Percentiles rank a stretch among this genome's conserved stretches.
These are phyloP conservation scores for Herpailurus yagouaroundi DNA, from an alignment of 2,113 vertebrate species.

Conservation along the genomic window DNA sequence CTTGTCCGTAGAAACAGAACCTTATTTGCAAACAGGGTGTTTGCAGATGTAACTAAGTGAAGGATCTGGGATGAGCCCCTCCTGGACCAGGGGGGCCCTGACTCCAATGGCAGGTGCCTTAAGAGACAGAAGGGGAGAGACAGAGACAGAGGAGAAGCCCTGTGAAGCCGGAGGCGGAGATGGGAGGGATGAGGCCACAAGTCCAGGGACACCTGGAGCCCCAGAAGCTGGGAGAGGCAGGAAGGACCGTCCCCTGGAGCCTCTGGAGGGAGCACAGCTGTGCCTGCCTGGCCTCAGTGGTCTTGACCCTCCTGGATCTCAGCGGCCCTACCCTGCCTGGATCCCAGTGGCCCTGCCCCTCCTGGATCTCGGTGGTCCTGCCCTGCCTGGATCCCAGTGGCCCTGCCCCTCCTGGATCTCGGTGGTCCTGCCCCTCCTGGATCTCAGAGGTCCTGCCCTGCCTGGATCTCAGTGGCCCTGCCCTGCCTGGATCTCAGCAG, in stretches of 20 bases:
- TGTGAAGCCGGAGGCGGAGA: background rate
- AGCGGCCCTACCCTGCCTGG: accelerated
- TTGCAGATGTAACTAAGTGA: background rate
- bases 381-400: too few species aligned
- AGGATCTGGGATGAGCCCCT: background rate
- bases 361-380: too few species aligned
- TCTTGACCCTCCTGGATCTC: too few species aligned
- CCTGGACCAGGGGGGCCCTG: background rate
- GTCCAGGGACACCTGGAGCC: background rate
- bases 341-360: accelerated
- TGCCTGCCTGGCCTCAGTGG: too few species aligned
- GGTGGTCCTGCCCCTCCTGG: accelerated
- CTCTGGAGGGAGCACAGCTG: accelerated
- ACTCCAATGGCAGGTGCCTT: too few species aligned
- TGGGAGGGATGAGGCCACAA: accelerated
- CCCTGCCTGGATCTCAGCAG: accelerated
- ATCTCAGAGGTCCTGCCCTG: accelerated
- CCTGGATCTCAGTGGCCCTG: too few species aligned
- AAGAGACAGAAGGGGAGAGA: background rate
- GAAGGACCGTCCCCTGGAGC: background rate
- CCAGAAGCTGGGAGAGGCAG: background rate
- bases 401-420: too few species aligned
- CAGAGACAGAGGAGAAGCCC: background rate
- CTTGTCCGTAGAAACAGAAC: accelerated
- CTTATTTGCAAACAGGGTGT: background rate